Conservation (phyloP, 2,113 vertebrate genomes). For the Ciconia boyciana region DNA sequence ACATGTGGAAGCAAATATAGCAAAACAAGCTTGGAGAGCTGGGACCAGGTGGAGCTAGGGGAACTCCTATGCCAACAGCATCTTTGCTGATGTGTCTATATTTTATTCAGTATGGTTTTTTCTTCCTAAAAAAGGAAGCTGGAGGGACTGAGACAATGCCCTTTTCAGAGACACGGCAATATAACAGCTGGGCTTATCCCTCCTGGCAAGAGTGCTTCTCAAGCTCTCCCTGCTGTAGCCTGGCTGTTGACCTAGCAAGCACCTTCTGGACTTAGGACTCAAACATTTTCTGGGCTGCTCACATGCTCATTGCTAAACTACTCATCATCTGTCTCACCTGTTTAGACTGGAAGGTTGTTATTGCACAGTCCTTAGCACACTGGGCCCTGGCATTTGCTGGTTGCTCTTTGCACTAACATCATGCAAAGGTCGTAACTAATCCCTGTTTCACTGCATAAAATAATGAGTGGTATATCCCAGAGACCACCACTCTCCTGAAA, state of each 20-base stretch:
- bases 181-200: not conserved
- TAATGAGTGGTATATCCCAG: not conserved
- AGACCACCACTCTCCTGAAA: not conserved
- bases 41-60: not conserved
- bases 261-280: not conserved
- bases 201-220: not conserved
- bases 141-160: not conserved
- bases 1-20: not conserved
- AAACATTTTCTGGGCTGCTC: not conserved
- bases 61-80: not conserved
- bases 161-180: not conserved
- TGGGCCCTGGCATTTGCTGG: not conserved
- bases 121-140: not conserved
- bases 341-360: not conserved
- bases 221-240: not conserved
- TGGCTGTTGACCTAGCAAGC: not conserved
- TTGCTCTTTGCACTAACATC: not conserved
- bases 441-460: not conserved
- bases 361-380: not conserved
- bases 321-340: not conserved
- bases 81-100: not conserved
- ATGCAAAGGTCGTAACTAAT: not conserved
- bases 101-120: not conserved
- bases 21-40: not conserved
- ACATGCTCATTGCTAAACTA: not conserved